A percentile compares a stretch with the other conserved stretches of the same genome.
Evolutionary conservation across 2,113 vertebrate species (phyloP).

Genomic region (Cygnus atratus): DNA sequence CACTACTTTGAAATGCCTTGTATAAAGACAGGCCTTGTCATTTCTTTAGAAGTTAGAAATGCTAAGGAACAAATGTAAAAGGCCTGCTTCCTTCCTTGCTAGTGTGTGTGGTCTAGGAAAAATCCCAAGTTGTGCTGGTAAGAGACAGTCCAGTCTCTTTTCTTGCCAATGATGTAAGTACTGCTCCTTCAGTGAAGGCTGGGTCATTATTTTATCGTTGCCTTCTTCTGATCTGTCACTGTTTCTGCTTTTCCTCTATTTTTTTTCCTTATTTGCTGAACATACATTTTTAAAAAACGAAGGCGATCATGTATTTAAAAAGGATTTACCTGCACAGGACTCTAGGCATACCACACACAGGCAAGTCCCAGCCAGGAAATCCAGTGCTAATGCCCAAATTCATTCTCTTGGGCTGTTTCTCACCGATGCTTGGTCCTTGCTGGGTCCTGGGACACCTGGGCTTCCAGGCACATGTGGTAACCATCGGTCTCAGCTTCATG

Average conservation of each 20-base stretch:
- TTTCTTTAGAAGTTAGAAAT: conserved; percentile 6
- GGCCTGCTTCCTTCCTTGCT: conserved; percentile 1
- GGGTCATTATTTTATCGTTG: background rate
- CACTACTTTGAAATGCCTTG: background rate
- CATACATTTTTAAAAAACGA: background rate
- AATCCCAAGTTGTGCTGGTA: background rate
- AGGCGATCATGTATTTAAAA: background rate
- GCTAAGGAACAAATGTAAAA: conserved; percentile 11
- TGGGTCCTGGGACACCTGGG: background rate
- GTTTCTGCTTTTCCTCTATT: background rate
- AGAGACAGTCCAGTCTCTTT: background rate
- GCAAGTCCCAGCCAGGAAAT: background rate
- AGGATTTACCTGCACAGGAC: background rate
- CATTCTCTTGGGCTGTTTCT: background rate
- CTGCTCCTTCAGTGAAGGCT: background rate
- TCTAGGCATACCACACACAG: background rate
- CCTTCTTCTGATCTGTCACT: background rate
- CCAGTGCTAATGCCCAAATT: background rate
- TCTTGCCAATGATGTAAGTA: background rate
- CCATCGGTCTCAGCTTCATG: background rate
- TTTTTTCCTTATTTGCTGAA: background rate
- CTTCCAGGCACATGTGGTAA: background rate
- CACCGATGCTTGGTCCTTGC: background rate
- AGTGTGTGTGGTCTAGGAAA: conserved; percentile 19
- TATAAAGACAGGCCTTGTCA: background rate